Conservation (phyloP, 2,888 invertebrate species). For the Brenthis daphne region DNA sequence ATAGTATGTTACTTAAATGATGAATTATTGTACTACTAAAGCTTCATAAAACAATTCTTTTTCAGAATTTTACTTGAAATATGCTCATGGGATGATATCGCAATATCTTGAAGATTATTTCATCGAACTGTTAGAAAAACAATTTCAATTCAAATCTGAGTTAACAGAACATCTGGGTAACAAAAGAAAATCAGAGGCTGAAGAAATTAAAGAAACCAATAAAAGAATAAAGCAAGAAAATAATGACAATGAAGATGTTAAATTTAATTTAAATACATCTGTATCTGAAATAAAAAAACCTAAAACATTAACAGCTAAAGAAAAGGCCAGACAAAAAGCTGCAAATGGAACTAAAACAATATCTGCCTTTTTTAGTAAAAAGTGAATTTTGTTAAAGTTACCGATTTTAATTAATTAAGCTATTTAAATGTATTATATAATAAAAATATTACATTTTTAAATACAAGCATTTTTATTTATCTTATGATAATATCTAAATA, state of each 20-base stretch:
- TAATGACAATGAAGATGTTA: constrained; percentile 59
- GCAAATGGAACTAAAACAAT: constrained; percentile 91
- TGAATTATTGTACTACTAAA: neutral
- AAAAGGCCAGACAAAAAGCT: constrained; percentile 88
- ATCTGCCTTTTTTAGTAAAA: constrained; percentile 89
- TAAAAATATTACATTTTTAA: neutral
- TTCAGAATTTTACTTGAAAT: constrained; percentile 85
- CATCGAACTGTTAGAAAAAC: constrained; percentile 83
- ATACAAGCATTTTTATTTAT: too few relatives aligned
- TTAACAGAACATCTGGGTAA: constrained; percentile 71
- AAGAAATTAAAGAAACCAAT: constrained; percentile 55
- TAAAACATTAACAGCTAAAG: constrained; percentile 84
- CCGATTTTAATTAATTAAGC: neutral
- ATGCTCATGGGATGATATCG: constrained; percentile 90
- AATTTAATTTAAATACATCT: constrained; percentile 53
- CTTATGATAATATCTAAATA: too few relatives aligned
- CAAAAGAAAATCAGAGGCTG: constrained; percentile 79
- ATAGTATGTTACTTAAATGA: neutral
- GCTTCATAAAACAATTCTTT: constrained; percentile 28
- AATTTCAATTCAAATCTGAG: constrained; percentile 85
- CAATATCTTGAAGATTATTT: constrained; percentile 89
- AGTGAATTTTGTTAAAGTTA: constrained; percentile 50
- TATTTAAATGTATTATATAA: neutral
- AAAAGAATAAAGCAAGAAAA: constrained; percentile 68
- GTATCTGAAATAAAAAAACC: constrained; percentile 73